phyloP scores from a whole-genome alignment of 2,797 vertebrate species.

The Oreochromis mossambicus region DNA sequence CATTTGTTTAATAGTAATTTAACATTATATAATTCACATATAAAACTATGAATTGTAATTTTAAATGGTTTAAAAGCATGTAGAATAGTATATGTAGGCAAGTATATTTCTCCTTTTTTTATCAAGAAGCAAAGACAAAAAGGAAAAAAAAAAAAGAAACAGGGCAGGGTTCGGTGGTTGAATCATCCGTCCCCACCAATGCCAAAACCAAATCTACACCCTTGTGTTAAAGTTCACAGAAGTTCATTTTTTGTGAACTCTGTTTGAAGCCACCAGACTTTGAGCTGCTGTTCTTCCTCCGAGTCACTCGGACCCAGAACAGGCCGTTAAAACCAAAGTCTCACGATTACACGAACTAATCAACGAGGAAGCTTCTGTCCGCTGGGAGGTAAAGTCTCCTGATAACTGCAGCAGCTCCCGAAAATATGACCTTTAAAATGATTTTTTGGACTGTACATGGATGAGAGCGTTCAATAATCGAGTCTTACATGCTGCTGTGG shows the following conservation, averaged over 20 bases:
- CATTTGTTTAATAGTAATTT: too few relatives aligned
- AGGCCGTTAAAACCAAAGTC: background rate
- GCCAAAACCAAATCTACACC: too few relatives aligned
- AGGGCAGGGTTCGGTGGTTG: too few relatives aligned
- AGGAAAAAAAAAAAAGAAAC: too few relatives aligned
- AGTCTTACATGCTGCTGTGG: background rate
- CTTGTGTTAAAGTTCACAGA: background rate
- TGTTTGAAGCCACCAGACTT: background rate
- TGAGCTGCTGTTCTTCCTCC: background rate
- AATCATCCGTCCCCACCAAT: too few relatives aligned
- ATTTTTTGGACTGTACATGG: background rate
- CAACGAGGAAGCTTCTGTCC: background rate
- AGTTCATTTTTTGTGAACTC: background rate
- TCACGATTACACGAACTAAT: background rate
- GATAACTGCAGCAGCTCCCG: background rate
- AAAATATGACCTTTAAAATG: background rate
- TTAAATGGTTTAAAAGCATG: too few relatives aligned
- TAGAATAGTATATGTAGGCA: too few relatives aligned
- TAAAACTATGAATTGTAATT: too few relatives aligned
- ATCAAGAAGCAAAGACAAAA: too few relatives aligned
- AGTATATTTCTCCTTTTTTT: too few relatives aligned
- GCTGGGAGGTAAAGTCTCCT: background rate
- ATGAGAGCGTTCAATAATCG: accelerated
- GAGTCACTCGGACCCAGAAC: background rate
- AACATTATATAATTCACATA: too few relatives aligned